A percentile compares a stretch with the other conserved stretches of the same genome.
Evolutionary conservation across 2,888 invertebrate species (phyloP).

Genomic region (Meandrusa payeni): DNA sequence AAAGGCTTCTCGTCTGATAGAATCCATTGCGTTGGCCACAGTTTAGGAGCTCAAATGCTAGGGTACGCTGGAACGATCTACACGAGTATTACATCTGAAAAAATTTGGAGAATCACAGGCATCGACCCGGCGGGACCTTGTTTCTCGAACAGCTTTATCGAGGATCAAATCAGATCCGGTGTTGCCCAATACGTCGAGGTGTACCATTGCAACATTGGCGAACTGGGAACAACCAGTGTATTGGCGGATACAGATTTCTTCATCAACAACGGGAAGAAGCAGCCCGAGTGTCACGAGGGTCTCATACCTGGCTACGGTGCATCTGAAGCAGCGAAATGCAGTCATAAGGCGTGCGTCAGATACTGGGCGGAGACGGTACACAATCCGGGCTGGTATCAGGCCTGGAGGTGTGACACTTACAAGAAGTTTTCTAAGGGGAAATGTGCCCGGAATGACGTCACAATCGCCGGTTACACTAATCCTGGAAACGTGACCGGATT

Average conservation of each 20-base stretch:
- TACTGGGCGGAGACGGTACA: slow-evolving; percentile 20
- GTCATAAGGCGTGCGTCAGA: slow-evolving; percentile 25
- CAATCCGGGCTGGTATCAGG: slow-evolving; percentile 20
- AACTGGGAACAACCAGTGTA: slow-evolving; percentile 42
- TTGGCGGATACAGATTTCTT: slow-evolving; percentile 65
- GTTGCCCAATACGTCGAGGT: slow-evolving; percentile 67
- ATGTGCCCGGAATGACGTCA: slow-evolving; percentile 20
- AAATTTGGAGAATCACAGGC: slow-evolving; percentile 23
- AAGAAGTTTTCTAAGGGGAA: slow-evolving; percentile 18
- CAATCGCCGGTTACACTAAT: slow-evolving; percentile 23
- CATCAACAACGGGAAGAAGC: slow-evolving; percentile 58
- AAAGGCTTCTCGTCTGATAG: slow-evolving; percentile 15
- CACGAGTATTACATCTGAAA: slow-evolving; percentile 9
- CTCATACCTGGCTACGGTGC: slow-evolving; percentile 21
- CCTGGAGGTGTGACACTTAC: slow-evolving; percentile 21
- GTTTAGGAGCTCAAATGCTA: slow-evolving; percentile 24
- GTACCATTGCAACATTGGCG: slow-evolving; percentile 62
- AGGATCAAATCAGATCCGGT: slow-evolving; percentile 45
- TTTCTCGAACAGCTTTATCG: slow-evolving; percentile 22
- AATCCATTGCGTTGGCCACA: slow-evolving; percentile 24
- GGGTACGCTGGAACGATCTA: slow-evolving; percentile 19
- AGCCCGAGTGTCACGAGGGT: slow-evolving; percentile 50
- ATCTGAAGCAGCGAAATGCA: slow-evolving; percentile 23
- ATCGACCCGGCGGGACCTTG: slow-evolving; percentile 26
- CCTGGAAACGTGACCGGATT: slow-evolving; percentile 23